Base-by-base conservation (phyloP, 1,140 invertebrate genomes). In the Drosophila ironensis region DNA sequence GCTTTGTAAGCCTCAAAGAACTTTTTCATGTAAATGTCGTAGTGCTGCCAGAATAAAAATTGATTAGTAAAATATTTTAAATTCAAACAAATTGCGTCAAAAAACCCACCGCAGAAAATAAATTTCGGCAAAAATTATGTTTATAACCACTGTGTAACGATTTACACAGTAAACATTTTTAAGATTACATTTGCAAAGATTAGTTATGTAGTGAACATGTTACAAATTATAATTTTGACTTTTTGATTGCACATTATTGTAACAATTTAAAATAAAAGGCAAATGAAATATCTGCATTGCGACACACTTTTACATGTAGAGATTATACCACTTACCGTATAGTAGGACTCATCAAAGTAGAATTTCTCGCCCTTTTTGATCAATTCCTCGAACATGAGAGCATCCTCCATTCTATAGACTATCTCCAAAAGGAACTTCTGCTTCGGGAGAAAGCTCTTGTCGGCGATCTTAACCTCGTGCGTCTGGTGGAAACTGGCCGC, bases 381-480 rank as follows among this genome's bases (percentile, higher is more conserved):
- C 28, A 17, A 60, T 33, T 86, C 87, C 46, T 74, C 76, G 40
- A 88, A 75, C 61, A 78, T 74, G 22, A 86, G 46, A 0, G 87
- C 80, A 14, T 88, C 73, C 42, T 82, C 80, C 2, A 86, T 14
- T 12, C 86, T 63, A 22, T 86, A 81, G 22, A 88, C 75, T 12
- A 88, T 71, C 42, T 88, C 86, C n/a, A 78, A 78, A 1, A 88
- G 54, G 33, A 88, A 86, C 46, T 82, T 88, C 40, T 88, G 80
- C 30, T 59, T 88, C 8, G 5, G 27, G 9, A 88, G 41, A 40
- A 82, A 88, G 2, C 4, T 1, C 45, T 88, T 72, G 51, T 88
- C 80, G 0, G 87, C 87, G 22, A 70, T 46, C 51, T 77, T 81
- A 8, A 81, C 66, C 40, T 88, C 52, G 17, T 86, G 74, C 9